Evolutionary conservation across 2,113 vertebrate species (phyloP).

Genomic region (Hippocampus barbouri): DNA sequence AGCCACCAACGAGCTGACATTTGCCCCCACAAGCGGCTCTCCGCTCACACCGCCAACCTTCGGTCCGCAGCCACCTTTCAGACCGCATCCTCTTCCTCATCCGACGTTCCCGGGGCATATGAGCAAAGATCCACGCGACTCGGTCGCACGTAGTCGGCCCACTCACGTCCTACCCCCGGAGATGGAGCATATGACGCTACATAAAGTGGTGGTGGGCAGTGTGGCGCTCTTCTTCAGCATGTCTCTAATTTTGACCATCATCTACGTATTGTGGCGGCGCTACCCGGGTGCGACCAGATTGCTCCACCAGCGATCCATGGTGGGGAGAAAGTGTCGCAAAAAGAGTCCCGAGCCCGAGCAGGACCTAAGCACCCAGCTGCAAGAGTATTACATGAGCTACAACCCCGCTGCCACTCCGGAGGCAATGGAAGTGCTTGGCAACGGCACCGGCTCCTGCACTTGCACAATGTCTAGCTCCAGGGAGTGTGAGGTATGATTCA

Average conservation of each 20-base stretch:
- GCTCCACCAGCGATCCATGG: slow-evolving; percentile 87
- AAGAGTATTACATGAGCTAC: slow-evolving; percentile 99
- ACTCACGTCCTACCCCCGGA: slow-evolving; percentile 78
- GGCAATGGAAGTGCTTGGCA: slow-evolving; percentile 94
- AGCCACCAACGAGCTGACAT: slow-evolving; percentile 69
- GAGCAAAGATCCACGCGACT: slow-evolving; percentile 63
- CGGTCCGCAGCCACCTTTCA: slow-evolving; percentile 75
- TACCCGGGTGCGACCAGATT: slow-evolving; percentile 90
- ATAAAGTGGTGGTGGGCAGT: slow-evolving; percentile 95
- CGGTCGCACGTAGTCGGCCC: slow-evolving; percentile 59
- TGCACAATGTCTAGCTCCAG: slow-evolving; percentile 98
- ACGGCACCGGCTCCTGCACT: slow-evolving; percentile 95
- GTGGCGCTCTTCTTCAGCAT: slow-evolving; percentile 93
- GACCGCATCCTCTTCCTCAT: slow-evolving; percentile 76
- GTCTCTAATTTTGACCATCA: slow-evolving; percentile 89
- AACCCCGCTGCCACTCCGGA: slow-evolving; percentile 96
- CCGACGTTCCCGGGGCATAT: slow-evolving; percentile 80
- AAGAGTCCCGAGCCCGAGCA: slow-evolving; percentile 93
- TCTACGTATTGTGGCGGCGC: slow-evolving; percentile 94
- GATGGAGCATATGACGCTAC: slow-evolving; percentile 89
- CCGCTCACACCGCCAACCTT: slow-evolving; percentile 52
- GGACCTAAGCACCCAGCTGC: slow-evolving; percentile 95
- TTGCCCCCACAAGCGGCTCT: slow-evolving; percentile 74
- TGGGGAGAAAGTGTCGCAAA: slow-evolving; percentile 90
- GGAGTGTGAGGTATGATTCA: slow-evolving; percentile 99